Evolutionary conservation across 1,140 invertebrate species (phyloP), one percentile per base, ranked within the genome.

Genomic region (Anoplophora glabripennis): DNA sequence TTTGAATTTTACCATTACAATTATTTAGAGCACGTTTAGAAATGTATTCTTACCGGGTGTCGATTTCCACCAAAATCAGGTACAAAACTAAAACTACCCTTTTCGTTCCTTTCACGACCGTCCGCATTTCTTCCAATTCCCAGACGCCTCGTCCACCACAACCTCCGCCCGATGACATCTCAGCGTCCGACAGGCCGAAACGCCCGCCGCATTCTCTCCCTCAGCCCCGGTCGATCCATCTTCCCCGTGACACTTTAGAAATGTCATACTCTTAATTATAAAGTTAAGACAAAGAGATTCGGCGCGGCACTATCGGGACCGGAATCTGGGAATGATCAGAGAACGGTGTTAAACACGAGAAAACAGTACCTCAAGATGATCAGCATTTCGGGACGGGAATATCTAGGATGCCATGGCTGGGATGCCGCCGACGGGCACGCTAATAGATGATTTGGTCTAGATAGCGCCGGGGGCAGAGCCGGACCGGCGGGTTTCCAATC

Each of bases 231-330:
- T 12, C 52, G 40, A 54, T 54, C 18, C 40, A 44, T 54, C 52
- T 54, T 40, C 37, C 34, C 11, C 14, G 41, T 54, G 52, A 54
- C 52, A 44, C 52, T 54, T 54, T 44, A 17, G 38, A 54, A 54
- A 54, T 54, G 52, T 54, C 52, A 54, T 54, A 54, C 52, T 54
- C 52, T 54, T 54, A 54, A 54, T 54, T 54, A 54, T 54, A 38
- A 54, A 41, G 52, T 54, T 28, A 54, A 54, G 40, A 40, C 36
- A 38, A 54, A 54, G 37, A 34, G 52, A 41, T 18, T 17, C 21
- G n/a, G 40, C 17, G 14, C 21, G 37, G 38, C 21, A 44, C 52
- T 42, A 54, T 54, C 49, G 17, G 33, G 52, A 54, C 44, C 52
- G 52, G 52, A 54, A 54, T 54, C 52, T 54, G 14, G 35, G 44